Percentiles rank a stretch among this genome's conserved stretches.
Evolutionary conservation across 1,140 invertebrate species (phyloP).

Genomic region (Atopsyche davidsoni): DNA sequence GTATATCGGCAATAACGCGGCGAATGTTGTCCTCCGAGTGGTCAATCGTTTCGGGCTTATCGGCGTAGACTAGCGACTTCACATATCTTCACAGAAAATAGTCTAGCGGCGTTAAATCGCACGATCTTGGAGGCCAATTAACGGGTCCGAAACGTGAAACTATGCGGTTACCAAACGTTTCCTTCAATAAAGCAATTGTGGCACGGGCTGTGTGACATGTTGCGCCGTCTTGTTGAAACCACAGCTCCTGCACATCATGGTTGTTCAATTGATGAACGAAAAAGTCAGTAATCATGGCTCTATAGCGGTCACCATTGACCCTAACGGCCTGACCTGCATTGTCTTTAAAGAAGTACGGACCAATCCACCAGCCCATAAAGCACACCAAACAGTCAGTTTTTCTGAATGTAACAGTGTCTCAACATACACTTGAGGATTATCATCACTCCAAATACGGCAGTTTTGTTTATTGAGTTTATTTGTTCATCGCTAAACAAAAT

Average conservation of each 20-base stretch:
- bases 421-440: constrained; percentile 23
- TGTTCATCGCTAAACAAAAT: constrained; percentile 27
- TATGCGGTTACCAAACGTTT: constrained; percentile 11
- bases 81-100: too few relatives aligned
- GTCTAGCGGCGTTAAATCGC: too few relatives aligned
- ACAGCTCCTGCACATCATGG: constrained; percentile 27
- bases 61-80: too few relatives aligned
- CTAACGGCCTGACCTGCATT: constrained; percentile 29
- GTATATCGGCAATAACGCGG: too few relatives aligned
- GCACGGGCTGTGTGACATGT: constrained; percentile 30
- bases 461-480: constrained; percentile 31
- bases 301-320: constrained; percentile 34
- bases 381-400: constrained; percentile 36
- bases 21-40: too few relatives aligned
- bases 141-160: constrained; percentile 6
- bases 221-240: constrained; percentile 32
- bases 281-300: constrained; percentile 34
- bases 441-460: constrained; percentile 27
- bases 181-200: constrained; percentile 25
- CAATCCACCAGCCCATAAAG: constrained; percentile 30
- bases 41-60: too few relatives aligned
- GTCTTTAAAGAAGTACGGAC: constrained; percentile 36
- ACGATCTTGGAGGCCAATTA: constrained; percentile 12
- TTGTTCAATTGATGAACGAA: constrained; percentile 29
- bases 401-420: constrained; percentile 32